Conservation (phyloP, 2,888 invertebrate genomes). For the Calliphora vomitoria region DNA sequence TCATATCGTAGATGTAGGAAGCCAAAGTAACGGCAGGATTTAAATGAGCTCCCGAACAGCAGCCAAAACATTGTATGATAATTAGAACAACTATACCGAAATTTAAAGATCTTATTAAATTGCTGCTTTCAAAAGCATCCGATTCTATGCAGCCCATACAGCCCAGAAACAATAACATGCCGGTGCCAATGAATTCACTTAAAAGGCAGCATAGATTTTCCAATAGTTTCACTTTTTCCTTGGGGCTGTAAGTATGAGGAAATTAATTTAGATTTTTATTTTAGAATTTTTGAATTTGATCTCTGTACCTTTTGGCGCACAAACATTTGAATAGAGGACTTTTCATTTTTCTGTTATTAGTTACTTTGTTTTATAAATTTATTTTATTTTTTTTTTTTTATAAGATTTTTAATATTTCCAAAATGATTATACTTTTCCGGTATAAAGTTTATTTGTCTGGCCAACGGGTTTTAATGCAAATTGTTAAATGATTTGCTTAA, state of each 20-base stretch:
- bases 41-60: constrained; percentile 91
- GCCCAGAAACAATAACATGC: constrained; percentile 88
- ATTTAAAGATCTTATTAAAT: constrained; percentile 81
- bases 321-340: constrained; percentile 22
- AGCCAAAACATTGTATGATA: constrained; percentile 90
- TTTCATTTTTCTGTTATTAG: constrained; percentile 38
- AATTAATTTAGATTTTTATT: background rate
- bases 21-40: constrained; percentile 91
- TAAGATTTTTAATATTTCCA: background rate
- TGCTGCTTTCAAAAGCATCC: constrained; percentile 80
- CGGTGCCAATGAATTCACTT: constrained; percentile 89
- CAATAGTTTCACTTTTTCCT: constrained; percentile 63
- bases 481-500: constrained; percentile 27
- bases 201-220: constrained; percentile 85
- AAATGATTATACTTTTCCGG: constrained; percentile 54
- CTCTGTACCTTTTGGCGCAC: constrained; percentile 36
- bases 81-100: constrained; percentile 90
- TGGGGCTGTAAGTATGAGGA: constrained; percentile 28
- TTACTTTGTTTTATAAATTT: background rate
- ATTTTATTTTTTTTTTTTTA: background rate
- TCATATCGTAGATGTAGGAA: constrained; percentile 85
- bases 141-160: constrained; percentile 88
- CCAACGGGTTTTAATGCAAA: background rate
- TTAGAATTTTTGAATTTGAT: background rate
- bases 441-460: constrained; percentile 17